Evolutionary conservation across 2,888 invertebrate species (phyloP).

Genomic region (Campoplex capitator): DNA sequence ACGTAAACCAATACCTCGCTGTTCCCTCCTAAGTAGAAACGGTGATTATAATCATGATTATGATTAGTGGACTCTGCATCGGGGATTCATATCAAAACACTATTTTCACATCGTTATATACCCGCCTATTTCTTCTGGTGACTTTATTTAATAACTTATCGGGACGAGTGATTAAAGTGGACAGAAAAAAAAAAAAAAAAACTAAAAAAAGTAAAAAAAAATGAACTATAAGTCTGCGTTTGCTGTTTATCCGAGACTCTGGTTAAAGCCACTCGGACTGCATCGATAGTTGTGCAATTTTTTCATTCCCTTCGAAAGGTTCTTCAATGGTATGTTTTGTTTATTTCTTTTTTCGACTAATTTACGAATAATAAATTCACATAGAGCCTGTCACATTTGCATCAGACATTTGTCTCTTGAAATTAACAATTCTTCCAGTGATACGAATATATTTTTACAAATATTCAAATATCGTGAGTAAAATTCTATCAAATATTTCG

Average conservation of each 20-base stretch:
- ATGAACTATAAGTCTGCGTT: background rate
- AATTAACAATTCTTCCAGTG: no score
- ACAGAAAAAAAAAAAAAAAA: constrained; percentile 17
- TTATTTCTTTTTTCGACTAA: no score
- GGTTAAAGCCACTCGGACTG: background rate
- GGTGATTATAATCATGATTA: constrained; percentile 17
- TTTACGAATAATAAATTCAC: no score
- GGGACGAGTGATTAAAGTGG: constrained; percentile 19
- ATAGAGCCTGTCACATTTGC: no score
- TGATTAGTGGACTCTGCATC: constrained; percentile 26
- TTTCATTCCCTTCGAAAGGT: background rate
- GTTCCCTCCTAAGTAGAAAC: background rate
- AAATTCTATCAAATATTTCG: no score
- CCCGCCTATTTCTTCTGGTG: background rate
- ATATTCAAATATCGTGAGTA: no score
- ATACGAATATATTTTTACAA: no score
- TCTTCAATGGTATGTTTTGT: no score
- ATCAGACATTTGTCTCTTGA: no score
- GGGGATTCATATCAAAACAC: constrained; percentile 30
- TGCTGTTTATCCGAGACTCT: background rate
- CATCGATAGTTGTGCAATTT: background rate
- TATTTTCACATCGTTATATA: constrained; percentile 30
- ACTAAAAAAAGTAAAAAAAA: background rate
- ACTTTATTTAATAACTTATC: constrained; percentile 20
- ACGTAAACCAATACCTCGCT: constrained; percentile 23